Conservation (phyloP, 2,113 vertebrate genomes). For the Gadus macrocephalus region DNA sequence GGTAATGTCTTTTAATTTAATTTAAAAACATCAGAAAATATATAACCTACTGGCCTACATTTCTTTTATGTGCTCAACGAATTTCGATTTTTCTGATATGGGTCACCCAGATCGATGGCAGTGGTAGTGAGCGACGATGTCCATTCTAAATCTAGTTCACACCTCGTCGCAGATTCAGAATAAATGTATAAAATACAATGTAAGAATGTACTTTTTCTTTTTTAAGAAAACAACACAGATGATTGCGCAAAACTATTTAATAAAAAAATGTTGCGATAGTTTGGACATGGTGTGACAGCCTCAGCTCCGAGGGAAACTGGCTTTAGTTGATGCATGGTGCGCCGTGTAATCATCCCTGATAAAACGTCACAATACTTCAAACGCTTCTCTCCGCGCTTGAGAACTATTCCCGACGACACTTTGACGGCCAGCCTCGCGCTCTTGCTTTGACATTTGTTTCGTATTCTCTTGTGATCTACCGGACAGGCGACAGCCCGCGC, state of each 20-base stretch:
- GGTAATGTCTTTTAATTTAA: background rate
- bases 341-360: background rate
- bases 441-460: conserved; percentile 27
- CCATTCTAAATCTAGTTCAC: conserved; percentile 37
- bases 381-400: too few relatives aligned
- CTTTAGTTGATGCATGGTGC: background rate
- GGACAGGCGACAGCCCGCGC: conserved; percentile 28
- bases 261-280: background rate
- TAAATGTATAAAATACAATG: too few relatives aligned
- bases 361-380: conserved; percentile 1
- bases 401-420: conserved; percentile 19
- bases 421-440: conserved; percentile 28
- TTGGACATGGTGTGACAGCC: too few relatives aligned
- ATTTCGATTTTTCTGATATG: conserved; percentile 54
- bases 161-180: background rate
- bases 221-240: conserved; percentile 5
- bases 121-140: conserved; percentile 24
- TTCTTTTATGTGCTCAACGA: conserved; percentile 26
- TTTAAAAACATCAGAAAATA: background rate
- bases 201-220: background rate
- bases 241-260: background rate
- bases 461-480: conserved; percentile 39
- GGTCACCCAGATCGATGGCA: conserved; percentile 62
- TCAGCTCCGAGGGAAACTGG: too few relatives aligned
- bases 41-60: conserved; percentile 46